Base-by-base conservation (phyloP, 2,888 invertebrate genomes). In the Trichogramma evanescens region DNA sequence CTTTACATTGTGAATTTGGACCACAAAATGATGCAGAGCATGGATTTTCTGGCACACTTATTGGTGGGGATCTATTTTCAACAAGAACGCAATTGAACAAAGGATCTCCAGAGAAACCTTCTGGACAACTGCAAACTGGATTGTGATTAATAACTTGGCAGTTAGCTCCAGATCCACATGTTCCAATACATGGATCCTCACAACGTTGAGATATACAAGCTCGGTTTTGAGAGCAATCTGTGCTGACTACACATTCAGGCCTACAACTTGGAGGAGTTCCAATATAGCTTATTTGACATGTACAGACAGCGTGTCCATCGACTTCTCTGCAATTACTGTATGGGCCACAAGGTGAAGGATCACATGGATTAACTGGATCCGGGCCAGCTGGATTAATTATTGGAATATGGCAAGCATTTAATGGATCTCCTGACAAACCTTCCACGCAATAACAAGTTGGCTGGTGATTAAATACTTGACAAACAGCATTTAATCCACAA, bases 81-180 rank as follows among this genome's bases (percentile, higher is more conserved):
- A 26, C 26, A 26, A 26, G 26, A 26, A 83, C 73, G 73, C 91
- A 92, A 70, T 86, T 84, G 59, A 87, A 81, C 73, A 92, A 91
- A 62, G 93, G 92, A 81, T 93, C 91, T 58, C 93, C 93, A 45
- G 82, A 83, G 74, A 84, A 87, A 68, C 87, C 88, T 66, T 83
- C 80, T 56, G 85, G 83, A 76, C 93, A 93, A 74, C 88, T 89
- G 79, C 93, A 93, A 65, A 91, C 85, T 48, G 93, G 90, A 75
- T 89, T 91, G 74, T 93, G 93, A 77, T 90, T 91, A 54, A 91
- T 86, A 10, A 91, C 90, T 68, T 87, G 86, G 74, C 93, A 93
- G 67, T 87, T 83, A 3, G 93, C 90, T 78, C 89, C 87, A 62
- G 83, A 80, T 40, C 93, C 93, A 74, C 93, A 93, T n/a, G 89